Conservation (phyloP, 2,113 vertebrate species). For the Cardinalis cardinalis region DNA sequence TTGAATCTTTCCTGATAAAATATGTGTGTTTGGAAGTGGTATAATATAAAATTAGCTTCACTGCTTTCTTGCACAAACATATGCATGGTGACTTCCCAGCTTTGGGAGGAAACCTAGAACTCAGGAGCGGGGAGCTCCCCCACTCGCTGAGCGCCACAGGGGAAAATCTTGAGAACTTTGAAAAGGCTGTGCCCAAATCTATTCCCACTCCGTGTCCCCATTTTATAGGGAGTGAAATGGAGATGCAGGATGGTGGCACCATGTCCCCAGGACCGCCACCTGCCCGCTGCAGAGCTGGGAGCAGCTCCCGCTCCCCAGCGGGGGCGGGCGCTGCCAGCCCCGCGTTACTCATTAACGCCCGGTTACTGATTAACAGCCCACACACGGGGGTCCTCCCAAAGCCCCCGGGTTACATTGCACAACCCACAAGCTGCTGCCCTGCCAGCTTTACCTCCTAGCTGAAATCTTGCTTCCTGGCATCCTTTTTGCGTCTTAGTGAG, state of each 20-base stretch:
- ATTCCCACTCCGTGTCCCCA: rapidly evolving
- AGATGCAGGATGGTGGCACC: rapidly evolving
- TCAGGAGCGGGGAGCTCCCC: background rate
- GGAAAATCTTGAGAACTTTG: background rate
- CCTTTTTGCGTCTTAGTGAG: background rate
- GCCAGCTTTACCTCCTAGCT: background rate
- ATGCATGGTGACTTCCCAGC: rapidly evolving
- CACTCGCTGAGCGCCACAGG: rapidly evolving
- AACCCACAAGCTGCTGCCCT: background rate
- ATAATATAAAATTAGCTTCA: background rate
- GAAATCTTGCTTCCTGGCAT: background rate
- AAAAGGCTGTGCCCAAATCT: background rate
- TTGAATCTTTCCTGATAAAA: background rate
- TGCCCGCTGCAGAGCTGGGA: background rate
- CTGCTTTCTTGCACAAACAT: rapidly evolving
- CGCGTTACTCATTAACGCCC: background rate
- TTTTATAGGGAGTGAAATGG: background rate
- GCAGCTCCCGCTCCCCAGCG: background rate
- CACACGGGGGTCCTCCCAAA: background rate
- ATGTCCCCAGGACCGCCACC: background rate
- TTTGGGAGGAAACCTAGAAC: background rate
- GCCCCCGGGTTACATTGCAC: background rate
- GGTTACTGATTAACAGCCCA: background rate
- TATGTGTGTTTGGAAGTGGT: background rate
- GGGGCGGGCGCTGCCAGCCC: background rate